Base-by-base conservation (phyloP, 2,888 invertebrate species). In the Ophion obscuratus region DNA sequence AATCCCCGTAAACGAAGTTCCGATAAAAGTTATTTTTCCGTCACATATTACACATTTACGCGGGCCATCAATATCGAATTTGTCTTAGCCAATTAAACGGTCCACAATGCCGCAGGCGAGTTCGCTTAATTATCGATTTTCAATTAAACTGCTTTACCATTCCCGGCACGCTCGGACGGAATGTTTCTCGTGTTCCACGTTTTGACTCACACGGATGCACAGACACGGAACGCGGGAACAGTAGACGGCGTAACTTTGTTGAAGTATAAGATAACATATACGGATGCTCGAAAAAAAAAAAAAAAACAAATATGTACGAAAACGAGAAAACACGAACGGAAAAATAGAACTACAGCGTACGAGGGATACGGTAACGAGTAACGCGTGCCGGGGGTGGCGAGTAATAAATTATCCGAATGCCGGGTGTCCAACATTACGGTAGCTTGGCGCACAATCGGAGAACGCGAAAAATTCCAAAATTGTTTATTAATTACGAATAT, bases 401-500 rank as follows among this genome's bases (percentile, higher is more conserved):
- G 87, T 92, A 90, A 92, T 92, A 91, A 92, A 92, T 92, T 91
- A 92, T 88, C 91, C 88, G 84, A 76, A 88, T 74, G 83, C 84
- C 81, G 71, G 76, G 85, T 67, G 77, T 57, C 61, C 82, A 83
- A 81, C 70, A 64, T 81, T 88, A 84, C 84, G 85, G 81, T 88
- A 82, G 83, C 83, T 86, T 73, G 59, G 62, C 80, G 62, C 79
- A 80, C 79, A 84, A 64, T 44, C 84, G 82, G 71, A 24, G 83
- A 87, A 91, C 91, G 91, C 91, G 31, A 67, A 77, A 76, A 20
- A 2, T 85, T 78, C 73, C 87, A 87, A 91, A 92, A 93, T 93
- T 91, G 91, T 91, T 93, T 92, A 92, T 93, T 92, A 93, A 93
- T 93, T 91, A 90, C 90, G 87, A 90, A 89, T 87, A 81, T 83